Evolutionary conservation across 2,113 vertebrate species (phyloP), one percentile per base, ranked within the genome.

Genomic region (Bambusicola thoracicus): DNA sequence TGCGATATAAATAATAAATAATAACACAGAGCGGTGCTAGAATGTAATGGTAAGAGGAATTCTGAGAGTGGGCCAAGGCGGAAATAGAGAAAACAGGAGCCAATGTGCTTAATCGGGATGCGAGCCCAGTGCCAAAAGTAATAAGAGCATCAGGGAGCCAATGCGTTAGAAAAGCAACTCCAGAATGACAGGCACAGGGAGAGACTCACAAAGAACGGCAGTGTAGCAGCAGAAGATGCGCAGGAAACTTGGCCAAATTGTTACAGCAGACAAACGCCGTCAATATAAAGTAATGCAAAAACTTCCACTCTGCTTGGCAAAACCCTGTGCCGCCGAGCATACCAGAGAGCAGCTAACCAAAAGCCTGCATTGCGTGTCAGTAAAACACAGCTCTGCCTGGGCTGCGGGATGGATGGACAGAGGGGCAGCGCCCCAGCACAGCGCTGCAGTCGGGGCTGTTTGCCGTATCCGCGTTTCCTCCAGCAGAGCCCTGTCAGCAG

Each of bases 51-150:
- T 87, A 62, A 89, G 75, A 89, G 83, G 87, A 93, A 95, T 91
- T 78, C 93, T 85, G 93, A 94, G 78, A 92, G 69, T 29, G 36
- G 72, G 89, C 96, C 94, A 94, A 12, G 1, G 7, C 10, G 85
- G 92, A 95, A 92, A 96, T 83, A 90, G 81, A 65, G 92, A 92
- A 95, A 95, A 89, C 73, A 88, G 87, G 91, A 96, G 97, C 95
- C 94, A 94, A 79, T 70, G 58, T 55, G 76, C 94, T 95, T 96
- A 90, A 94, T 97, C 83, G 32, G 95, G 96, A 97, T 96, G 92
- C 92, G 87, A 84, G 92, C 11, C 1, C 8, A 61, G 87, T 94
- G 94, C 95, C 96, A 97, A 97, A 94, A 84, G 83, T 93, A 95
- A 95, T 93, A 93, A 94, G 74, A 29, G 90, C 70, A 70, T 85